phyloP scores from a whole-genome alignment of 1,140 invertebrate genomes.

The Araneus ventricosus region DNA sequence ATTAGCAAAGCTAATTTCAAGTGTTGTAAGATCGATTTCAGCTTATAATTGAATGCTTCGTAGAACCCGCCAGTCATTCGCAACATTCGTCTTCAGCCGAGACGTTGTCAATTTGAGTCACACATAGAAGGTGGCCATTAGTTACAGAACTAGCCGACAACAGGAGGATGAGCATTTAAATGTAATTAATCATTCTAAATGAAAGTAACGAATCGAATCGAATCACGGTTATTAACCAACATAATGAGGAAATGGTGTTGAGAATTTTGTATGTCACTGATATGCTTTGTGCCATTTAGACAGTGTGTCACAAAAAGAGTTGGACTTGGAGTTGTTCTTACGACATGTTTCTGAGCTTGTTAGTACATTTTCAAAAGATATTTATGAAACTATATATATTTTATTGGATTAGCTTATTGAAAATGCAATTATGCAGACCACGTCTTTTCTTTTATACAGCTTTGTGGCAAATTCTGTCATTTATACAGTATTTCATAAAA shows the following conservation, averaged over 20 bases:
- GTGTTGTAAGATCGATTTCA: slow-evolving; percentile 19
- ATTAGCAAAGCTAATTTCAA: slow-evolving; percentile 50
- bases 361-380: too few species aligned
- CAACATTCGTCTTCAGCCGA: not conserved
- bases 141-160: not conserved
- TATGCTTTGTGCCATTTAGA: not conserved
- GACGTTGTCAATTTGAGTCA: not conserved
- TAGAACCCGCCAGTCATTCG: not conserved
- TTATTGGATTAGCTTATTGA: too few species aligned
- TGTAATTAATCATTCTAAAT: not conserved
- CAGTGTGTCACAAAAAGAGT: too few species aligned
- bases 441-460: too few species aligned
- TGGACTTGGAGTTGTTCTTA: too few species aligned
- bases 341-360: too few species aligned
- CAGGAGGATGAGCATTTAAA: not conserved
- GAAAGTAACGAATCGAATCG: not conserved
- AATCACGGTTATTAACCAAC: not conserved
- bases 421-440: too few species aligned
- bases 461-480: too few species aligned
- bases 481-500: too few species aligned
- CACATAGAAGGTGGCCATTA: slow-evolving; percentile 3
- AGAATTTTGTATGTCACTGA: not conserved
- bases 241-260: not conserved
- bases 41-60: slow-evolving; percentile 34
- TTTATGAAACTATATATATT: too few species aligned